Conservation (phyloP, 2,797 vertebrate species). For the Gambelia wislizenii region DNA sequence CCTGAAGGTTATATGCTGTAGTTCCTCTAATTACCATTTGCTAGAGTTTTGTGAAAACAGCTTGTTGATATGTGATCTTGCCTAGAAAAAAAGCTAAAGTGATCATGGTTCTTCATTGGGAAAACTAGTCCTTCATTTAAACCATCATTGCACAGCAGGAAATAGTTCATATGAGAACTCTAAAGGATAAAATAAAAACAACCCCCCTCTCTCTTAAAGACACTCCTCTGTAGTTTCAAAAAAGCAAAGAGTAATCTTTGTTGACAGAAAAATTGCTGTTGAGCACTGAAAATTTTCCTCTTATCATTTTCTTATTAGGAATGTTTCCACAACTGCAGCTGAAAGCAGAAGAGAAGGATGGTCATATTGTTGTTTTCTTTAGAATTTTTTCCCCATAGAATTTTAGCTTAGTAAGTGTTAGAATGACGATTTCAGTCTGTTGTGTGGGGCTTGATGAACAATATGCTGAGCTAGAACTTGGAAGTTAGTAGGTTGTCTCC, state of each 20-base stretch:
- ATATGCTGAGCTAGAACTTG: neutral
- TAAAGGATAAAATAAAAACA: neutral
- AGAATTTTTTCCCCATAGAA: no score
- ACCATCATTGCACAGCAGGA: neutral
- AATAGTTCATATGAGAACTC: neutral
- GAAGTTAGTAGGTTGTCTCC: no score
- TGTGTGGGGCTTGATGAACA: no score
- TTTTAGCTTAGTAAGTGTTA: neutral
- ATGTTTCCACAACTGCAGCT: neutral
- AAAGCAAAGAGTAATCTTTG: neutral
- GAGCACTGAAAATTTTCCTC: neutral
- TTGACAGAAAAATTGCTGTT: neutral
- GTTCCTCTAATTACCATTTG: constrained; percentile 48
- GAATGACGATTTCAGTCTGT: neutral
- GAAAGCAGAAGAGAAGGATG: neutral
- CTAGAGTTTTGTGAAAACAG: constrained; percentile 41
- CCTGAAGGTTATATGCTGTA: constrained; percentile 24
- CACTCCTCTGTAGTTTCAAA: neutral
- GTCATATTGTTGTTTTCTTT: neutral
- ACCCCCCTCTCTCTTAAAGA: no score
- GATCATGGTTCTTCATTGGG: constrained; percentile 38
- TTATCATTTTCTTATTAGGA: constrained; percentile 29
- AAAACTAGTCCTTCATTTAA: constrained; percentile 24
- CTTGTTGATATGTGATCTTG: constrained; percentile 43
- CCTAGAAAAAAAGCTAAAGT: constrained; percentile 12